Conservation (phyloP, 2,797 vertebrate species). For the Oryzias dopingdopingensis region DNA sequence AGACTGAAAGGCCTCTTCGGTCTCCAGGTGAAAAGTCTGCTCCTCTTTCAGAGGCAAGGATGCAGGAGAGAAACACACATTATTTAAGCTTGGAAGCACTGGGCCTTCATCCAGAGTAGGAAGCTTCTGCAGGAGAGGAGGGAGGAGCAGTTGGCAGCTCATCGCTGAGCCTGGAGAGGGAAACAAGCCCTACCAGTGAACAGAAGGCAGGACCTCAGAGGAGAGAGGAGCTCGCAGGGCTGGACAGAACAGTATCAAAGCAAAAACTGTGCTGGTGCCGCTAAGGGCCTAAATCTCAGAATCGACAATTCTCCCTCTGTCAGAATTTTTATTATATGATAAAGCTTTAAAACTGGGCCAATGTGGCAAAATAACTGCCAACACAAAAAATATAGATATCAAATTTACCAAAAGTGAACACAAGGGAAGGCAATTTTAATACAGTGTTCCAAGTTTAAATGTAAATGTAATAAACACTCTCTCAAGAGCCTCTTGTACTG, state of each 20-base stretch:
- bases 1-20: conserved; percentile 54
- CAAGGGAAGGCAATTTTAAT: too few species aligned
- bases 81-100: conserved; percentile 67
- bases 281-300: conserved; percentile 9
- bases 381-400: too few species aligned
- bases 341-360: background rate
- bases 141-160: conserved; percentile 64
- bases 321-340: background rate
- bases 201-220: conserved; percentile 71
- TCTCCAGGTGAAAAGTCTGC: conserved; percentile 69
- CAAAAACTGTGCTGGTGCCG: conserved; percentile 35
- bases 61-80: conserved; percentile 63
- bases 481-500: too few species aligned
- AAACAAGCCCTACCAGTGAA: conserved; percentile 71
- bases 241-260: conserved; percentile 46
- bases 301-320: conserved; percentile 3
- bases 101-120: conserved; percentile 60
- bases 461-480: too few species aligned
- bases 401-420: too few species aligned
- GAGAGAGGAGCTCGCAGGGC: conserved; percentile 47
- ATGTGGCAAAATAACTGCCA: too few species aligned
- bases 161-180: conserved; percentile 53
- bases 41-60: conserved; percentile 54
- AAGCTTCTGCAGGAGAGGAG: conserved; percentile 56
- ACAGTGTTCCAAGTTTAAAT: too few species aligned